Conservation (phyloP, 2,113 vertebrate genomes). For the Triplophysa rosa region DNA sequence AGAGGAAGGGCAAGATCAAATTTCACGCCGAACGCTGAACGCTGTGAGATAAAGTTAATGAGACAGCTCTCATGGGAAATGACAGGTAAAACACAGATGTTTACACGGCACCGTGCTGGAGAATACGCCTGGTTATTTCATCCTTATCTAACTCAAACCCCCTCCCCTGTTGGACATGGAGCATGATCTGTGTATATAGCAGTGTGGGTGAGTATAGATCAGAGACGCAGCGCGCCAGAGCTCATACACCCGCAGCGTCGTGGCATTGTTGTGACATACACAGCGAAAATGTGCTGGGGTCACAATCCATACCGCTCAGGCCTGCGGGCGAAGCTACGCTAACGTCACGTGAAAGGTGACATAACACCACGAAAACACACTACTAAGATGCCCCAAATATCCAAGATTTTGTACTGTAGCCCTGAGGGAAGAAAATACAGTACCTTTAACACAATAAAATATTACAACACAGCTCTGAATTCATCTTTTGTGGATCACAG, state of each 20-base stretch:
- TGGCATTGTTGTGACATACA: constrained; percentile 44
- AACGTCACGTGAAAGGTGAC: constrained; percentile 33
- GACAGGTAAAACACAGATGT: constrained; percentile 61
- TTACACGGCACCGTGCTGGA: constrained; percentile 47
- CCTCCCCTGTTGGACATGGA: background rate
- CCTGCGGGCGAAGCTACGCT: constrained; percentile 36
- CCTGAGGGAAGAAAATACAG: constrained; percentile 7
- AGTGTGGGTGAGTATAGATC: constrained; percentile 47
- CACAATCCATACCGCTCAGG: constrained; percentile 34
- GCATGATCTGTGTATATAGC: constrained; percentile 35
- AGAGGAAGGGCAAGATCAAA: constrained; percentile 53
- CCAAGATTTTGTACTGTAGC: background rate
- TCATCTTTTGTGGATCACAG: no score
- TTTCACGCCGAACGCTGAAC: constrained; percentile 53
- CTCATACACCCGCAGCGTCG: constrained; percentile 33
- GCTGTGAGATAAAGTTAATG: constrained; percentile 57
- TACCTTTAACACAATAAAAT: no score
- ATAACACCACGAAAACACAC: constrained; percentile 32
- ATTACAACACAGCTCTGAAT: background rate
- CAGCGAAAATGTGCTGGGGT: constrained; percentile 36
- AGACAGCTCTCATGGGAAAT: constrained; percentile 56
- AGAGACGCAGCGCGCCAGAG: constrained; percentile 26
- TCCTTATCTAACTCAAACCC: constrained; percentile 39
- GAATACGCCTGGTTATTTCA: constrained; percentile 50
- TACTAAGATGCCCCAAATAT: constrained; percentile 36